Conservation (phyloP, 1,140 invertebrate genomes). For the Drosophila burlai region DNA sequence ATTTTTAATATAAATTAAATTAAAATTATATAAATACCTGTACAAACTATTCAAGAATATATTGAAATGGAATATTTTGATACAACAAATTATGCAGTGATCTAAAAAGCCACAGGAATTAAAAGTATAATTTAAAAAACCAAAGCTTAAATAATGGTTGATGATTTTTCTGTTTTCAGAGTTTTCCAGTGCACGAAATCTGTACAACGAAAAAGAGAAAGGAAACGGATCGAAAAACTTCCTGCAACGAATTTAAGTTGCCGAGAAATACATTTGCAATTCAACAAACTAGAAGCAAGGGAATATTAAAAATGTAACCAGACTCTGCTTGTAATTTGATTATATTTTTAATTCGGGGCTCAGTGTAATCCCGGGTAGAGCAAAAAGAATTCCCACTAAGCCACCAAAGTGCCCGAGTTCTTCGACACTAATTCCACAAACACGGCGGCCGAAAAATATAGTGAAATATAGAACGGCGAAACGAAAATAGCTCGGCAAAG, state of each 20-base stretch:
- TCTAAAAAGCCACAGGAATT: background rate
- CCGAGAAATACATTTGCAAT: constrained; percentile 43
- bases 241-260: constrained; percentile 30
- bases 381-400: constrained; percentile 25
- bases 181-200: constrained; percentile 11
- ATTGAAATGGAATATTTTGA: background rate
- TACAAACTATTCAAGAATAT: background rate
- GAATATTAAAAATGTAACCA: constrained; percentile 8
- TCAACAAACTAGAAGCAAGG: constrained; percentile 26
- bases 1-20: background rate
- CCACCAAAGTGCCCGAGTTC: constrained; percentile 7
- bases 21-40: background rate
- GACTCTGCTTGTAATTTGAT: constrained; percentile 26
- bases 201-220: constrained; percentile 5
- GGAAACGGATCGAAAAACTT: constrained; percentile 11
- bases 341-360: constrained; percentile 18
- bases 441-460: constrained; percentile 25
- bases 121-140: background rate
- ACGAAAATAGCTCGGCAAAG: constrained; percentile 8
- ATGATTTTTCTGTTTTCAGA: background rate
- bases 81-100: background rate
- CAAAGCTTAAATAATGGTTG: background rate
- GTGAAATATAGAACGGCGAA: constrained; percentile 10
- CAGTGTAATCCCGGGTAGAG: background rate
- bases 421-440: constrained; percentile 32